Conservation (phyloP, 2,113 vertebrate genomes). For the Melanerpes aurifrons region DNA sequence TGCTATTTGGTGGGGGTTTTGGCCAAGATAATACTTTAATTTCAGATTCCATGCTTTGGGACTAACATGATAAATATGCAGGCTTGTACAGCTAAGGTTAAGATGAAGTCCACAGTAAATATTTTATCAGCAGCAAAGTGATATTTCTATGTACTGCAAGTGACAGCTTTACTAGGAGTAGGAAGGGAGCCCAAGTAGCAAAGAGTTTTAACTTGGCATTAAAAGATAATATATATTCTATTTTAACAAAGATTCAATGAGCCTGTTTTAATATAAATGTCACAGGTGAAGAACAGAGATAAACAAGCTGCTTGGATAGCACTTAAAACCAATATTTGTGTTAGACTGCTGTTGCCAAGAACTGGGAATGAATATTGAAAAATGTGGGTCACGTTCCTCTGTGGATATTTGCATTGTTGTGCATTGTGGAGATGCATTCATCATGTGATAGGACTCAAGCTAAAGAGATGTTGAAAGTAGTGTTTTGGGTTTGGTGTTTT, state of each 20-base stretch:
- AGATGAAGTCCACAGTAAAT: neutral
- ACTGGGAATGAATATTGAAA: constrained; percentile 18
- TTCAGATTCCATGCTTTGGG: neutral
- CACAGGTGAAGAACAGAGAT: neutral
- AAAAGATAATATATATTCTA: neutral
- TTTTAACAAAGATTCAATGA: neutral
- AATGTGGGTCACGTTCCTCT: constrained; percentile 7
- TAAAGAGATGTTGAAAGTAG: neutral
- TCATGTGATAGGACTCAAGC: neutral
- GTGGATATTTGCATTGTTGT: neutral
- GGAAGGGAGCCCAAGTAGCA: neutral
- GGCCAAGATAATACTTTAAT: neutral
- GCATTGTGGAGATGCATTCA: neutral
- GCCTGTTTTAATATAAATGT: neutral
- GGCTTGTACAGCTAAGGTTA: neutral
- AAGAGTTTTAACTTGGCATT: neutral
- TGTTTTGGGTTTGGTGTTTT: no score
- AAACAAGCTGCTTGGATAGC: constrained; percentile 34
- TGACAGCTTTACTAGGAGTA: neutral
- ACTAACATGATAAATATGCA: constrained; percentile 33
- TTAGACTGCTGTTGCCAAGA: constrained; percentile 1
- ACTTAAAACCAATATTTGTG: constrained; percentile 32
- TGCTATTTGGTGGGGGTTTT: neutral
- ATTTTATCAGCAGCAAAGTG: neutral
- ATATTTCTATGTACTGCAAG: neutral